Evolutionary conservation across 1,140 invertebrate genomes (phyloP).

Genomic region (Rhyacophila brunnea): DNA sequence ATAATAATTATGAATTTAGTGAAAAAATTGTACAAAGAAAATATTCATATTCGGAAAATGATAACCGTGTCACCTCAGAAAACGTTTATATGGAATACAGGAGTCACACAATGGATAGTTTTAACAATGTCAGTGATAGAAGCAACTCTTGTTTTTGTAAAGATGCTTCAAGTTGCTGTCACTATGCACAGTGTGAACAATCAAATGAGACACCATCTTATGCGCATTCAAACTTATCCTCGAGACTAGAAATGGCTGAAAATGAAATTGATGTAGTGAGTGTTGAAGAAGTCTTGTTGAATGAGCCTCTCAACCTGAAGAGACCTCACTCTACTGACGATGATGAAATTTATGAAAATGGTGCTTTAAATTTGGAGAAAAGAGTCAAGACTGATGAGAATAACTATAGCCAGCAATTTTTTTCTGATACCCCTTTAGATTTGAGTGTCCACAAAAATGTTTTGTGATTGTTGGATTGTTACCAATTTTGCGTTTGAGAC

Average conservation of each 20-base stretch:
- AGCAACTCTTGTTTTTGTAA: slow-evolving; percentile 12
- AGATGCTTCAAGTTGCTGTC: background rate
- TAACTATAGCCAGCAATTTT: background rate
- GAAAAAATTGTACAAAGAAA: slow-evolving; percentile 13
- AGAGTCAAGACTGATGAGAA: slow-evolving; percentile 19
- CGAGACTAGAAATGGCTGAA: no score
- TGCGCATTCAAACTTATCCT: no score
- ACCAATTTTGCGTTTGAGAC: no score
- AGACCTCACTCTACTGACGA: background rate
- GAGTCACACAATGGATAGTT: background rate
- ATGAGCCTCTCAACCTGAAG: slow-evolving; percentile 25
- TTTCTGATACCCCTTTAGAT: slow-evolving; percentile 25
- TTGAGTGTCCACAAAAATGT: slow-evolving; percentile 20
- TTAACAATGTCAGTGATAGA: background rate
- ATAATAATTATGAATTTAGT: slow-evolving; percentile 5
- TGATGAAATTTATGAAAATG: slow-evolving; percentile 28
- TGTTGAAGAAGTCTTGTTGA: background rate
- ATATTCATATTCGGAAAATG: slow-evolving; percentile 22
- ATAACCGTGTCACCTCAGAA: background rate
- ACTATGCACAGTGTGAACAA: no score
- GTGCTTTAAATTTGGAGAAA: slow-evolving; percentile 29
- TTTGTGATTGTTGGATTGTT: background rate
- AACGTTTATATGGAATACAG: slow-evolving; percentile 5
- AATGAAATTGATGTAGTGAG: background rate
- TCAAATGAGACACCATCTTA: no score